phyloP scores from a whole-genome alignment of 2,888 invertebrate species.

The Cybosia mesomella region DNA sequence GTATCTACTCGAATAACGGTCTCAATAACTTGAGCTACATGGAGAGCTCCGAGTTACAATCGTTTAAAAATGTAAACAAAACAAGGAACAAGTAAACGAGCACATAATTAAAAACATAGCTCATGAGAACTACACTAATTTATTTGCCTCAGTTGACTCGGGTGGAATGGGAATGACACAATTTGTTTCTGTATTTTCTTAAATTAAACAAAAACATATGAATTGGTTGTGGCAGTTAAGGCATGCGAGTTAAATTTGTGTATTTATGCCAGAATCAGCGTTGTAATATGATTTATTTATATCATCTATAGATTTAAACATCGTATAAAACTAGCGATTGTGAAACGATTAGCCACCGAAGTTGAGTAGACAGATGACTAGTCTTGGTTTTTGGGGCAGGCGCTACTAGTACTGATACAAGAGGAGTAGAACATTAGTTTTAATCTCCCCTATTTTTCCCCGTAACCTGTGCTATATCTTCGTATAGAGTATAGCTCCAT shows the following conservation, averaged over 20 bases:
- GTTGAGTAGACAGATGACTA: too few relatives aligned
- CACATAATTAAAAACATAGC: conserved; percentile 19
- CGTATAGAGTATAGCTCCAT: too few relatives aligned
- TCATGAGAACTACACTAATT: conserved; percentile 19
- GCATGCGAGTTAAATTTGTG: not conserved
- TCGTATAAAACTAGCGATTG: too few relatives aligned
- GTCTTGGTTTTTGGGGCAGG: too few relatives aligned
- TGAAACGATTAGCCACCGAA: too few relatives aligned
- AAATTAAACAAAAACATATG: conserved; percentile 4
- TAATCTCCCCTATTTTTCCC: too few relatives aligned
- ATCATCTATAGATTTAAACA: too few relatives aligned
- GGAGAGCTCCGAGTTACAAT: not conserved
- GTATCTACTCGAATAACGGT: conserved; percentile 23
- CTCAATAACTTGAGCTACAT: not conserved
- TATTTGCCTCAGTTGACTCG: conserved; percentile 13
- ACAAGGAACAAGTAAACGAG: conserved; percentile 11
- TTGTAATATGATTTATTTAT: not conserved
- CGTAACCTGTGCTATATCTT: too few relatives aligned
- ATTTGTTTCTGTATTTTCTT: conserved; percentile 11
- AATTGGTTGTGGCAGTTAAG: not conserved
- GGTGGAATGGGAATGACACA: conserved; percentile 4
- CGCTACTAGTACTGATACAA: too few relatives aligned
- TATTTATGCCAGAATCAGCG: not conserved
- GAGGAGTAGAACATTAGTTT: too few relatives aligned
- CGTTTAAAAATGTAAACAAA: conserved; percentile 8